Evolutionary conservation across 2,797 vertebrate species (phyloP).

Genomic region (Glyptemys insculpta): DNA sequence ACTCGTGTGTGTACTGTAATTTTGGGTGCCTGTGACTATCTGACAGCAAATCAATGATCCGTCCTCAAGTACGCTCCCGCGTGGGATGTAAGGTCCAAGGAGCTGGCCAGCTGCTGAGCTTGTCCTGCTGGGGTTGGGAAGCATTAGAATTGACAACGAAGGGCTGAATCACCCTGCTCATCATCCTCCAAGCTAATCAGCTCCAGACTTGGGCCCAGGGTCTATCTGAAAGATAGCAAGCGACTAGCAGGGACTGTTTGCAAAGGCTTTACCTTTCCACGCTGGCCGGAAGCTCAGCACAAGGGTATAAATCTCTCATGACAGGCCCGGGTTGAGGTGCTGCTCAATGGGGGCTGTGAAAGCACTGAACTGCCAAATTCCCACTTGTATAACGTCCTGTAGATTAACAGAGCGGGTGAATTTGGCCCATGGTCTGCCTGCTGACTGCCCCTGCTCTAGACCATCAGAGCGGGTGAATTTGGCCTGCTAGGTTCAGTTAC

Average conservation of each 20-base stretch:
- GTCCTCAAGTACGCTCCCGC: not conserved
- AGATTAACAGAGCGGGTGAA: not conserved
- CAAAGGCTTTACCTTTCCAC: not conserved
- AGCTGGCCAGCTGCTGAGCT: not conserved
- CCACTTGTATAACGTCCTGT: not conserved
- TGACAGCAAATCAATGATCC: not conserved
- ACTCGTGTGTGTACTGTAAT: not conserved
- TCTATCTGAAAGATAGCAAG: no score
- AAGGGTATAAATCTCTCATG: rapidly evolving
- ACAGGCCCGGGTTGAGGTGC: rapidly evolving
- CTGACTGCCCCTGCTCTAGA: no score
- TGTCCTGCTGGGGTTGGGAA: rapidly evolving
- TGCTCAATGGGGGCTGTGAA: rapidly evolving
- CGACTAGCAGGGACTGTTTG: not conserved
- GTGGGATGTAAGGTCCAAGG: rapidly evolving
- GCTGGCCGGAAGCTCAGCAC: not conserved
- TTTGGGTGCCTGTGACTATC: not conserved
- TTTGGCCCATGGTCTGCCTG: not conserved
- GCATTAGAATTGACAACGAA: not conserved
- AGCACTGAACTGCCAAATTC: not conserved
- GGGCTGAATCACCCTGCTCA: not conserved
- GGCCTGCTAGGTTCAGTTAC: not conserved
- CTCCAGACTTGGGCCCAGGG: not conserved
- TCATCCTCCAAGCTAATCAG: not conserved
- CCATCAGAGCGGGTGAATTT: not conserved